These are phyloP conservation scores for Caenorhabditis parvicauda DNA, from an alignment of 2,888 invertebrate species.

Conservation along the genomic window DNA sequence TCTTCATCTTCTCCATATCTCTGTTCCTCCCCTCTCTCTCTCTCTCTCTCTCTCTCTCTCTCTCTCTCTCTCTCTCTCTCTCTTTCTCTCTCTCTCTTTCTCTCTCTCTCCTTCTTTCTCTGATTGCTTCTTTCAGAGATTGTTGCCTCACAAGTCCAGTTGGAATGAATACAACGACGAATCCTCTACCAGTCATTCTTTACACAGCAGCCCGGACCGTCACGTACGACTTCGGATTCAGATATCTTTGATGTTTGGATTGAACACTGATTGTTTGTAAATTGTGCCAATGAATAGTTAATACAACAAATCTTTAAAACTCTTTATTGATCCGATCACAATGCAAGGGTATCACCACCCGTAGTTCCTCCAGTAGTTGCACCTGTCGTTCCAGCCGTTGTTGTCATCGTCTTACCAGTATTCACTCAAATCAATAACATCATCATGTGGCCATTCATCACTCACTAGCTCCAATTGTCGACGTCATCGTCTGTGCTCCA, in stretches of 20 bases:
- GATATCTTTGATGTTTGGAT: slow-evolving; percentile 10
- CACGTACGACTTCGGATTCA: slow-evolving; percentile 15
- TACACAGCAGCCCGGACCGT: slow-evolving; percentile 18
- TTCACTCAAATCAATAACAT: slow-evolving; percentile 1
- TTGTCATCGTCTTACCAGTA: slow-evolving; percentile 1
- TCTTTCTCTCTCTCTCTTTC: not conserved
- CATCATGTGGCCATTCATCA: too few relatives aligned
- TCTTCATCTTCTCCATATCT: too few relatives aligned
- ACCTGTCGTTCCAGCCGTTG: slow-evolving; percentile 4
- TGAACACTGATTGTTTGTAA: too few relatives aligned
- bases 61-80: not conserved
- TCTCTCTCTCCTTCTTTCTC: not conserved
- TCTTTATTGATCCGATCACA: too few relatives aligned
- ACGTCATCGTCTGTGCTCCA: slow-evolving; percentile 1
- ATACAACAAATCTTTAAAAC: too few relatives aligned
- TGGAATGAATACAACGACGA: slow-evolving; percentile 20
- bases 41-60: too few relatives aligned
- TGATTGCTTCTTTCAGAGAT: slow-evolving; percentile 14
- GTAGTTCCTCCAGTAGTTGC: slow-evolving; percentile 5
- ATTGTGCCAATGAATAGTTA: too few relatives aligned
- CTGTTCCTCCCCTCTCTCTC: too few relatives aligned
- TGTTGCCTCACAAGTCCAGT: slow-evolving; percentile 22
- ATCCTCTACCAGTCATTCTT: slow-evolving; percentile 25
- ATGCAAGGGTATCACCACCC: too few relatives aligned
- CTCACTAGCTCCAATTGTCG: slow-evolving; percentile 2